Base-by-base conservation (phyloP, 1,140 invertebrate species). In the Linepithema humile region DNA sequence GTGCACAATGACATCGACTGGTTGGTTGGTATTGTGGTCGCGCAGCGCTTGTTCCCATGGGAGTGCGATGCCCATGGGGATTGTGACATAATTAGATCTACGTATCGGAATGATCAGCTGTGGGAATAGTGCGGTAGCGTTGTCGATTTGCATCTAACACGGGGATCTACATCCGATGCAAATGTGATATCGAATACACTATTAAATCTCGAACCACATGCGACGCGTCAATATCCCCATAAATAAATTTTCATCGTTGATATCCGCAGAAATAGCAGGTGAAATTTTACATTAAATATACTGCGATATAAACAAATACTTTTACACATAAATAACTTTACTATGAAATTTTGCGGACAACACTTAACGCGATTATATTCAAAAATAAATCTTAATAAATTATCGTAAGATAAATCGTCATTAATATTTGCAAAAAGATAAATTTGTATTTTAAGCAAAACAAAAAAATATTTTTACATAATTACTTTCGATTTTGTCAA, bases 91-190 rank as follows among this genome's bases (percentile, higher is more conserved):
- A 89, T 89, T 89, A 89, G 87, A 80, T 84, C 74, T 82, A 77
- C 88, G 75, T 89, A 89, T 89, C 88, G 88, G 88, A 88, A 89
- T 89, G 88, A 89, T 89, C 88, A 84, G 85, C 85, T 89, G 88
- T 89, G 88, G 88, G 87, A 89, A 89, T 89, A 75, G 29, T 57
- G 40, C 64, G 43, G 50, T 40, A n/a, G 50, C 65, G 23, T 43
- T 57, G 85, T 78, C 82, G 85, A 87, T 88, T 77, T 87, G 87
- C 65, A 57, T 86, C 72, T 64, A 70, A 29, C 62, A 20, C 45
- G 35, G 75, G 64, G 75, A 80, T 80, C 75, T 69, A 40, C 64
- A 5, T 32, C 45, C 62, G 35, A 80, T 80, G 75, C 64, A 80
- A 80, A 80, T 69, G 35, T 35, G 26, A 26, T 45, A 55, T 35